A percentile compares a stretch with the other conserved stretches of the same genome.
Evolutionary conservation across 2,888 invertebrate genomes (phyloP).

Genomic region (Heliconius sara): DNA sequence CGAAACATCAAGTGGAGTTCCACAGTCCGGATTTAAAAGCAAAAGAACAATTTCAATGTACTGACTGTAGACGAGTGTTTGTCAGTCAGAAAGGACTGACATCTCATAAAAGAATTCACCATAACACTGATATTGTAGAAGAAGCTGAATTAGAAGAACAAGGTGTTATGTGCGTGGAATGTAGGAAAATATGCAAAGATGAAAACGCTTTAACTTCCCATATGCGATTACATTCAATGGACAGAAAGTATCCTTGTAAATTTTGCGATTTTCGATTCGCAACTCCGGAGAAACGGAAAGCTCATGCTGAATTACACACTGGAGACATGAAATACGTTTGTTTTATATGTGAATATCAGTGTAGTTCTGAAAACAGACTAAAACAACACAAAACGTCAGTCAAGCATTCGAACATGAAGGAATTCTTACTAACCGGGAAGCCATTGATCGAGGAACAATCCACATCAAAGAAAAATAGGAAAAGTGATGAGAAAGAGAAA

Average conservation of each 20-base stretch:
- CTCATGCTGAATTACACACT: constrained; percentile 73
- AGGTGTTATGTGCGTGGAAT: constrained; percentile 75
- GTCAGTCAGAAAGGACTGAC: constrained; percentile 72
- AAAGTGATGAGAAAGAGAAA: constrained; percentile 47
- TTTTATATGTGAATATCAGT: constrained; percentile 78
- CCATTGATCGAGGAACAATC: constrained; percentile 60
- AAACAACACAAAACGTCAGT: constrained; percentile 71
- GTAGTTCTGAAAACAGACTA: constrained; percentile 74
- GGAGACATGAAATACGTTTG: constrained; percentile 80
- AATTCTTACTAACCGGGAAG: constrained; percentile 69
- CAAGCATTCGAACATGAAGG: constrained; percentile 75
- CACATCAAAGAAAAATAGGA: constrained; percentile 53
- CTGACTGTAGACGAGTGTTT: constrained; percentile 74
- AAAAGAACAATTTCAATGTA: constrained; percentile 70
- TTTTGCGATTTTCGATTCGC: constrained; percentile 79
- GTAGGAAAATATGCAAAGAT: constrained; percentile 75
- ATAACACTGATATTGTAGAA: constrained; percentile 61
- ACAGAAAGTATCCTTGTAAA: constrained; percentile 75
- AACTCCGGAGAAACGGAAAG: constrained; percentile 71
- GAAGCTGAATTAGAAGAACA: constrained; percentile 60
- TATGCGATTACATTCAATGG: constrained; percentile 73
- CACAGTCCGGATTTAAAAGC: constrained; percentile 70
- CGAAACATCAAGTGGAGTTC: constrained; percentile 71
- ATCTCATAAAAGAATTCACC: constrained; percentile 73
- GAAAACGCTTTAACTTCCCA: constrained; percentile 70